Base-by-base conservation (phyloP, 1,140 invertebrate genomes). In the Sitobion miscanthi region DNA sequence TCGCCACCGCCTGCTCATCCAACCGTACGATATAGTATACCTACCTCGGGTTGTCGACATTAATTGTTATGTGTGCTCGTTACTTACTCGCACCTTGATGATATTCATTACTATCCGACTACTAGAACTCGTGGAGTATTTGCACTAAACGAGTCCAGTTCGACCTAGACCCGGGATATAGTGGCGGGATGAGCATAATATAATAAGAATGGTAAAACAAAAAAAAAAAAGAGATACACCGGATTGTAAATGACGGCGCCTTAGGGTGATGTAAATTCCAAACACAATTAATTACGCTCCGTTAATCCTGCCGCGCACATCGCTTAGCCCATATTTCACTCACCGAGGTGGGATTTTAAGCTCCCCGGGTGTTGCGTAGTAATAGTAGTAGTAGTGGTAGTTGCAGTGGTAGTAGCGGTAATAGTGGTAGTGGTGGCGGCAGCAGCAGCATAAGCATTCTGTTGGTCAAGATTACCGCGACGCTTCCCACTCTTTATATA, bases 241-340 rank as follows among this genome's bases (percentile, higher is more conserved):
- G n/a, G 87, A 89, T 57, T 54, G 88, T 89, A 89, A 89, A 89
- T 38, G 88, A 89, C 52, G 21, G 86, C 14, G 30, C 45, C 86
- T 87, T 49, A 47, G 86, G 45, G 52, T 57, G 88, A 54, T 89
- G 88, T 42, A 57, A 57, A 89, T 89, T 89, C 49, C 88, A 25
- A 89, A 89, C 88, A 54, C n/a, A 57, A 89, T 89, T 89, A 89
- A 89, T 89, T 57, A 89, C 20, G 52, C 88, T 54, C 49, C 49
- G 49, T 89, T 89, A 89, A 89, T 89, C 88, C 88, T 89, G 88
- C 21, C 21, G 35, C 35, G 52, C 35, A 35, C 88, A 57, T 38
- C 88, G 49, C 6, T 54, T 49, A 38, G 52, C 49, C 88, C 52
- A 38, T 89, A 89, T 89, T 89, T 89, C 52, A 89, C 86, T 87